These are phyloP conservation scores for Mico argentatus DNA, from an alignment of 2,797 vertebrate genomes.

Conservation along the genomic window DNA sequence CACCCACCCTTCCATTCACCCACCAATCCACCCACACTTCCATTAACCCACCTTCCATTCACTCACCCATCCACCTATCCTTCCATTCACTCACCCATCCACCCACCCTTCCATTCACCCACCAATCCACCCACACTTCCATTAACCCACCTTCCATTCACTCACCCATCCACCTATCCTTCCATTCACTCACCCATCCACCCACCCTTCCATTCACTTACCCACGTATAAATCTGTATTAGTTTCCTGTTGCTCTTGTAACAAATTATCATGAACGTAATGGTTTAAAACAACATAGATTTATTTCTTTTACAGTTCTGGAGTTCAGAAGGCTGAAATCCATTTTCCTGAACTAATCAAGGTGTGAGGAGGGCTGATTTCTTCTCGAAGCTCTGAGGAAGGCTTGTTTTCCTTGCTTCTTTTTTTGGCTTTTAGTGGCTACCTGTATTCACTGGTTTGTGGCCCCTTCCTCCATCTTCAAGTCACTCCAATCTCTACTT, in stretches of 20 bases:
- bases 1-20: no score
- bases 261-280: neutral
- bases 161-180: neutral
- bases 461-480: neutral
- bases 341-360: neutral
- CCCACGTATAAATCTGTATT: neutral
- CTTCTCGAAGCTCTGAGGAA: neutral
- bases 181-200: neutral
- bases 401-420: neutral
- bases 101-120: neutral
- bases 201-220: neutral
- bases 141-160: no score
- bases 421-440: neutral
- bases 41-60: no score
- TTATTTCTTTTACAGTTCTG: neutral
- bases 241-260: neutral
- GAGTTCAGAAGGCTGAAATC: neutral
- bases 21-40: neutral
- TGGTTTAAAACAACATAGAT: neutral
- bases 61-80: rapidly evolving
- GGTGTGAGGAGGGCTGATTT: neutral
- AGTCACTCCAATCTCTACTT: neutral
- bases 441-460: neutral
- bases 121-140: neutral
- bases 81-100: rapidly evolving